Evolutionary conservation across 2,113 vertebrate genomes (phyloP).

Genomic region (Limanda limanda): DNA sequence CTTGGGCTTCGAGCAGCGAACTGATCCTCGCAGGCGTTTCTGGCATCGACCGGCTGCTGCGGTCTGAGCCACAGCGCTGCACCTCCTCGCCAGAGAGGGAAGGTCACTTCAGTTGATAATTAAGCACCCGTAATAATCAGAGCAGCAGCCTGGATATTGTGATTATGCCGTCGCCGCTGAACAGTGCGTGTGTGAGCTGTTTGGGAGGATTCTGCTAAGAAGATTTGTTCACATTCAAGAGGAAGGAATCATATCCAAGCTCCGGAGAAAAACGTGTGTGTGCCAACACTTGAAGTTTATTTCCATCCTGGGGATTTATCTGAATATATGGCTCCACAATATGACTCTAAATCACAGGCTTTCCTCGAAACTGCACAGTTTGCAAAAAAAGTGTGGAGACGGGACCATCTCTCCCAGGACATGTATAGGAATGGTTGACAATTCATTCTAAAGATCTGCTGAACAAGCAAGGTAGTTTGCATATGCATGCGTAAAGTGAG

Average conservation of each 20-base stretch:
- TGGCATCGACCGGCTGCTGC: conserved; percentile 24
- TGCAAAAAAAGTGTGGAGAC: background rate
- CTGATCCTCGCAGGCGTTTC: background rate
- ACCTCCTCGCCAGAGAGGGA: conserved; percentile 18
- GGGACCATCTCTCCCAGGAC: no score
- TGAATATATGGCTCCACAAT: background rate
- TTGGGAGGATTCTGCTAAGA: background rate
- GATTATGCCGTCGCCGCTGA: background rate
- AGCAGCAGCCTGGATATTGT: conserved; percentile 21
- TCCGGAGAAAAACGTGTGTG: no score
- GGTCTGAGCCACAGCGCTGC: background rate
- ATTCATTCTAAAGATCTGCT: no score
- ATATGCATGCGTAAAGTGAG: no score
- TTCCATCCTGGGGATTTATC: background rate
- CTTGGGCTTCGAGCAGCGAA: no score
- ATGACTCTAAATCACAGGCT: background rate
- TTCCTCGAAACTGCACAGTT: background rate
- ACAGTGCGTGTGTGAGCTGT: background rate
- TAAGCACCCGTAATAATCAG: conserved; percentile 36
- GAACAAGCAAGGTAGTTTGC: no score
- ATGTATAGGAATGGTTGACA: no score
- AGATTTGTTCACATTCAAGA: background rate
- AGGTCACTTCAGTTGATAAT: conserved; percentile 64
- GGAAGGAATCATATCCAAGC: background rate
- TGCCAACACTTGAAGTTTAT: background rate